phyloP scores from a whole-genome alignment of 2,888 invertebrate species.

The Caenorhabditis auriculariae region DNA sequence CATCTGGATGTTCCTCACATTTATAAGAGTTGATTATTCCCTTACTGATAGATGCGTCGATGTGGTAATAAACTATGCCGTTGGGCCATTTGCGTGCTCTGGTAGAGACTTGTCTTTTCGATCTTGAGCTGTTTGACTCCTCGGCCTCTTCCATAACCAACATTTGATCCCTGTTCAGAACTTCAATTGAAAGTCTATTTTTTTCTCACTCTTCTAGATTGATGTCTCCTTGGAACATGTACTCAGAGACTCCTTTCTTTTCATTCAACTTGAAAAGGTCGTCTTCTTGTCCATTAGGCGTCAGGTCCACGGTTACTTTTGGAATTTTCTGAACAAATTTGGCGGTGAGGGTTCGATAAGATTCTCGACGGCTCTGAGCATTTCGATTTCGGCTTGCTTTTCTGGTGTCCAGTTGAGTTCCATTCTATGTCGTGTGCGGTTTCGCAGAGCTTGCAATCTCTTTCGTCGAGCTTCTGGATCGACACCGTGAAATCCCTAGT shows the following conservation, averaged over 20 bases:
- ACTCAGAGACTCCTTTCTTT: slow-evolving; percentile 7
- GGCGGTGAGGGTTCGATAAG: no score
- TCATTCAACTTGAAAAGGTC: slow-evolving; percentile 5
- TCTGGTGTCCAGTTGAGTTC: no score
- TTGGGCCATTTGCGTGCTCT: slow-evolving; percentile 10
- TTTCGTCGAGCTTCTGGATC: no score
- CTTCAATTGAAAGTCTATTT: no score
- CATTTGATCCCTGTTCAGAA: slow-evolving; percentile 3
- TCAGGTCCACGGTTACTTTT: not conserved
- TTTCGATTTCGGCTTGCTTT: no score
- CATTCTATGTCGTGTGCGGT: no score
- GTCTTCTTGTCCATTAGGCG: not conserved
- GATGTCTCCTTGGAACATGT: slow-evolving; percentile 20
- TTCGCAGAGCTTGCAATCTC: no score
- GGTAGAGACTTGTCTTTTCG: slow-evolving; percentile 13
- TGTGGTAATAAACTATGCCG: slow-evolving; percentile 7
- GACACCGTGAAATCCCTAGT: no score
- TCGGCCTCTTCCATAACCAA: not conserved
- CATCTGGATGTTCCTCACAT: not conserved
- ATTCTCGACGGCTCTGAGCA: no score
- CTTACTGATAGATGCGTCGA: slow-evolving; percentile 8
- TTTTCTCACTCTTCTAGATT: slow-evolving; percentile 11
- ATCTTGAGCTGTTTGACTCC: no score
- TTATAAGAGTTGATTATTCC: not conserved
- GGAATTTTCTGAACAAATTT: not conserved